Percentiles rank a stretch among this genome's conserved stretches.
phyloP scores from a whole-genome alignment of 1,140 invertebrate species.

The Sitobion miscanthi region DNA sequence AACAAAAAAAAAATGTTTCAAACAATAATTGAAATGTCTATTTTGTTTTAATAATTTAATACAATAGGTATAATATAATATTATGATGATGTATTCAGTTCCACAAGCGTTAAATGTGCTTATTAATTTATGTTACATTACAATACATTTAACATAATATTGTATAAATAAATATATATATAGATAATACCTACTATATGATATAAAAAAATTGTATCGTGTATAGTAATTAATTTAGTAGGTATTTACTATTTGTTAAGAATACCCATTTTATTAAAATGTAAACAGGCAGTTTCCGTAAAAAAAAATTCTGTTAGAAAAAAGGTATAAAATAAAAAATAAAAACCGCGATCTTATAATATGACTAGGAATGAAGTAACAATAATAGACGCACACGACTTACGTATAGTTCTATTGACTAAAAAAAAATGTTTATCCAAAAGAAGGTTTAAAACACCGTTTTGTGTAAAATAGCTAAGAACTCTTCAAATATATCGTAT shows the following conservation, averaged over 20 bases:
- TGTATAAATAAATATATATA: not conserved
- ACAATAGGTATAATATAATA: not conserved
- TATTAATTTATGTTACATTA: not conserved
- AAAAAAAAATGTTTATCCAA: not conserved
- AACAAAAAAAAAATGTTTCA: too few relatives aligned
- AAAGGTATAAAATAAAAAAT: not conserved
- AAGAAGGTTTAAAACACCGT: not conserved
- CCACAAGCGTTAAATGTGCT: not conserved
- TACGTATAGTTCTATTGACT: not conserved
- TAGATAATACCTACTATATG: not conserved
- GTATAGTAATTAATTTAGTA: not conserved
- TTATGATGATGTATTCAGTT: not conserved
- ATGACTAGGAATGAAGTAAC: not conserved
- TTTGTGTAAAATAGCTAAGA: not conserved
- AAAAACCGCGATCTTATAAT: not conserved
- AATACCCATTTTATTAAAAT: conserved; percentile 9
- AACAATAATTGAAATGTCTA: too few relatives aligned
- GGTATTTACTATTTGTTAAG: not conserved
- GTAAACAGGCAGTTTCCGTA: not conserved
- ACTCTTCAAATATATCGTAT: not conserved
- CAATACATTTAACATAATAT: not conserved
- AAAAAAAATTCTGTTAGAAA: not conserved
- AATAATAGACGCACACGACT: not conserved
- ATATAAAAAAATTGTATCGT: not conserved
- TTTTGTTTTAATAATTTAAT: not conserved